Evolutionary conservation across 2,888 invertebrate genomes (phyloP).

Genomic region (Epinotia ramella): DNA sequence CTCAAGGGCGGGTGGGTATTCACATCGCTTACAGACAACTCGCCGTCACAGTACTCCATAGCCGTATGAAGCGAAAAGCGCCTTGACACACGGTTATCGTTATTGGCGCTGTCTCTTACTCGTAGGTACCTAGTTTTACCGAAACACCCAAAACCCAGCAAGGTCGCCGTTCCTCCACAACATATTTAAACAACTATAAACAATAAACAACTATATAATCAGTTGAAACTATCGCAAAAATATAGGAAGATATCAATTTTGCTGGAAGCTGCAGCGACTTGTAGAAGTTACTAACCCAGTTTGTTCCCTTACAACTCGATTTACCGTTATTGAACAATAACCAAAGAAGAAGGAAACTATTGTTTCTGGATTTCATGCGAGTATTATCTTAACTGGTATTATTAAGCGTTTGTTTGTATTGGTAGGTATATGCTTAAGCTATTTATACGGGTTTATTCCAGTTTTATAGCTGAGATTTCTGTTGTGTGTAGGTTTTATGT

Average conservation of each 20-base stretch:
- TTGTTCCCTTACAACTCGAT: slow-evolving; percentile 40
- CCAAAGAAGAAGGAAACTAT: slow-evolving; percentile 43
- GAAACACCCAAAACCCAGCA: neutral
- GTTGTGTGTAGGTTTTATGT: slow-evolving; percentile 5
- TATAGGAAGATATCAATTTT: slow-evolving; percentile 44
- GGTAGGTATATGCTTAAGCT: slow-evolving; percentile 13
- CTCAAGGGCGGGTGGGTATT: neutral
- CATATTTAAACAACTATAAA: slow-evolving; percentile 13
- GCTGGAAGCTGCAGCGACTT: slow-evolving; percentile 33
- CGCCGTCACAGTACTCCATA: neutral
- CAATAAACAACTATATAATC: slow-evolving; percentile 42
- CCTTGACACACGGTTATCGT: too few relatives aligned
- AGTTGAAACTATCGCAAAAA: slow-evolving; percentile 42
- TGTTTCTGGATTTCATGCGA: slow-evolving; percentile 43
- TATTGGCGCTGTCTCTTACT: neutral
- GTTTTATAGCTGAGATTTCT: slow-evolving; percentile 1
- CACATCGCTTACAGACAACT: neutral
- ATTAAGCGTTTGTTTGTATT: slow-evolving; percentile 38
- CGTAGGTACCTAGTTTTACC: neutral
- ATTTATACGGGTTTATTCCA: slow-evolving; percentile 15
- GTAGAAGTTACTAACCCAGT: slow-evolving; percentile 42
- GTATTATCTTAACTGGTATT: slow-evolving; percentile 46
- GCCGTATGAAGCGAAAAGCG: too few relatives aligned
- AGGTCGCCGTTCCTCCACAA: neutral
- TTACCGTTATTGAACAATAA: slow-evolving; percentile 45